phyloP scores from a whole-genome alignment of 1,140 invertebrate genomes.

The Micrasema minimum region DNA sequence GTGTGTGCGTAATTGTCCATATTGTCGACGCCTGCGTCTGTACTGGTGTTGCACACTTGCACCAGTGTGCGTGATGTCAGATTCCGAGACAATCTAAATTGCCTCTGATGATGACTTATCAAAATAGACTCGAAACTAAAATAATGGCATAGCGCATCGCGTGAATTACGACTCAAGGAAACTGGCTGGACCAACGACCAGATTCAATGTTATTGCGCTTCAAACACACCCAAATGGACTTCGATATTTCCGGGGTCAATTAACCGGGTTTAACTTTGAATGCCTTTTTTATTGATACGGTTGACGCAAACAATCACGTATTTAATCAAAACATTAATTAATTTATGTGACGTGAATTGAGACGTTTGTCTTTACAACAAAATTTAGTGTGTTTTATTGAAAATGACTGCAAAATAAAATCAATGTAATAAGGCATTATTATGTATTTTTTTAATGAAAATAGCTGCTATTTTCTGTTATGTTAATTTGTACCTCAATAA shows the following conservation, averaged over 20 bases:
- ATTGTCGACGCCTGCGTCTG: too few relatives aligned
- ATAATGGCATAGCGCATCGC: neutral
- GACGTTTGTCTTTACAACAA: too few relatives aligned
- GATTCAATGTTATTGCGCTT: slow-evolving; percentile 7
- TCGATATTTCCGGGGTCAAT: neutral
- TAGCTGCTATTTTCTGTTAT: too few relatives aligned
- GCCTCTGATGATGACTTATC: slow-evolving; percentile 22
- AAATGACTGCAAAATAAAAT: too few relatives aligned
- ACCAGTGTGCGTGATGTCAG: neutral
- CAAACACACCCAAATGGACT: neutral
- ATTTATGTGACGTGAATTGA: neutral
- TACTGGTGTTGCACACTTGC: too few relatives aligned
- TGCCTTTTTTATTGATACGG: neutral
- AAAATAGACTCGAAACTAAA: slow-evolving; percentile 3
- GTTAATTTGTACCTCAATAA: too few relatives aligned
- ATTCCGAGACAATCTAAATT: slow-evolving; percentile 27
- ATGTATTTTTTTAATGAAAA: too few relatives aligned
- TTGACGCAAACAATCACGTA: neutral
- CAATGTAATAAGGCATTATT: too few relatives aligned
- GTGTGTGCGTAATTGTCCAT: too few relatives aligned
- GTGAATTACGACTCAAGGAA: slow-evolving; percentile 4
- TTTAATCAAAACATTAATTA: neutral
- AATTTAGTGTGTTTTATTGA: too few relatives aligned
- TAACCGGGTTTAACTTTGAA: neutral
- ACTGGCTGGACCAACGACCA: slow-evolving; percentile 19